A percentile compares a stretch with the other conserved stretches of the same genome.
Evolutionary conservation across 2,113 vertebrate genomes (phyloP).

Genomic region (Cricetomys ansorgei): DNA sequence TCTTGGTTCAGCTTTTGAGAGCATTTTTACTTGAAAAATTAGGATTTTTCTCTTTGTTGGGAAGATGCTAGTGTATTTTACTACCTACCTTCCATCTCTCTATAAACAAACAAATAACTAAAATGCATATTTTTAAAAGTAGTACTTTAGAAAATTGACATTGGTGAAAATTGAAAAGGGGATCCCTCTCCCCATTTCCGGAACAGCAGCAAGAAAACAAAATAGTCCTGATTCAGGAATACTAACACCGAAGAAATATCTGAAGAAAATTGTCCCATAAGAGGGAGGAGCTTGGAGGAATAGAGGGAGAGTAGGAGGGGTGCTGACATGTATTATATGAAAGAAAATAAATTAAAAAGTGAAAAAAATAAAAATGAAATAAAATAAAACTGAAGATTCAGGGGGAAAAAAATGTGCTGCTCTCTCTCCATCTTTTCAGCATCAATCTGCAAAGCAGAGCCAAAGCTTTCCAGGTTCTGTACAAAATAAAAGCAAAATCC

Average conservation of each 20-base stretch:
- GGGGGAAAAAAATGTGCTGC: conserved; percentile 51
- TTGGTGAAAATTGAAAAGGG: conserved; percentile 59
- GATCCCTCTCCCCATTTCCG: conserved; percentile 14
- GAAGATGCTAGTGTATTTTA: neutral
- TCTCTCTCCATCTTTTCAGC: neutral
- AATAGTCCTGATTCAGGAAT: conserved; percentile 32
- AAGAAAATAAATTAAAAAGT: too few species aligned
- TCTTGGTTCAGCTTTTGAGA: neutral
- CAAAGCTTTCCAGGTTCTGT: conserved; percentile 55
- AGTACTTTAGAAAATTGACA: neutral
- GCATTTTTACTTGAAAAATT: neutral
- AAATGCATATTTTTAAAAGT: neutral
- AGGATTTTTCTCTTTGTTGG: neutral
- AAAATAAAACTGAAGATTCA: too few species aligned
- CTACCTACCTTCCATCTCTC: neutral
- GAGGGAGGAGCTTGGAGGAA: too few species aligned
- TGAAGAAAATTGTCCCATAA: conserved; percentile 69
- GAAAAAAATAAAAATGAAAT: too few species aligned
- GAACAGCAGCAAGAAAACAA: conserved; percentile 33
- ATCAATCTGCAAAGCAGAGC: conserved; percentile 53
- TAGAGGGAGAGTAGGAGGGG: too few species aligned
- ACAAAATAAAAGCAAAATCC: conserved; percentile 58
- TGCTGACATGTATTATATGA: too few species aligned
- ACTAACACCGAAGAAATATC: conserved; percentile 8
- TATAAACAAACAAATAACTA: neutral